phyloP scores from a whole-genome alignment of 2,888 invertebrate species.

The Pristionchus entomophagus region DNA sequence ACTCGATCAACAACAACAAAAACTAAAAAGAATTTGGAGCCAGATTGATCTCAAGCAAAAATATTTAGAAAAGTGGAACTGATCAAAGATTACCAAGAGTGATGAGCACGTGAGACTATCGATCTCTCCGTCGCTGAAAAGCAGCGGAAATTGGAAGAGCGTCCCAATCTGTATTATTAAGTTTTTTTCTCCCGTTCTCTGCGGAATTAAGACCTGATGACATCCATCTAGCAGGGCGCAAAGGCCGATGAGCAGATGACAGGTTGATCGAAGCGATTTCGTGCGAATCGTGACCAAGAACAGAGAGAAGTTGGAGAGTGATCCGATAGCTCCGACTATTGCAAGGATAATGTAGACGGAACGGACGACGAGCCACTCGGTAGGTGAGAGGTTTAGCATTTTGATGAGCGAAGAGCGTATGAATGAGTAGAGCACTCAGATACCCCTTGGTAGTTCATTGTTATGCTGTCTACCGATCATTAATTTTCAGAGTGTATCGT shows the following conservation, averaged over 20 bases:
- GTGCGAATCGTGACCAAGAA: background rate
- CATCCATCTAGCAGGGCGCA: background rate
- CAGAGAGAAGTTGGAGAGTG: background rate
- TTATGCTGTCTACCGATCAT: too few species aligned
- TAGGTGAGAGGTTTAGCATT: background rate
- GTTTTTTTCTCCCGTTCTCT: too few species aligned
- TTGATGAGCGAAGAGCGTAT: too few species aligned
- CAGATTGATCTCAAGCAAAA: too few species aligned
- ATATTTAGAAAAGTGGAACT: too few species aligned
- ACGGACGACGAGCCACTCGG: background rate
- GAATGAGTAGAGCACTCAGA: too few species aligned
- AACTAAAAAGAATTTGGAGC: too few species aligned
- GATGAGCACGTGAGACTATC: background rate
- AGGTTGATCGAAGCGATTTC: background rate
- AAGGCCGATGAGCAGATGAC: background rate
- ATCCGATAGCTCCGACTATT: background rate
- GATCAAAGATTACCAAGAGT: background rate
- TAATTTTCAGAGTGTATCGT: too few species aligned
- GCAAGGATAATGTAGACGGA: background rate
- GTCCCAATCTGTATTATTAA: background rate
- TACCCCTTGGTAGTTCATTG: too few species aligned
- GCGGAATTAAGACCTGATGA: too few species aligned
- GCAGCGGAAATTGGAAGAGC: background rate
- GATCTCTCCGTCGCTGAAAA: background rate
- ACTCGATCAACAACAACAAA: too few species aligned